Conservation (phyloP, 2,888 invertebrate species). For the Matsumyia berberina region DNA sequence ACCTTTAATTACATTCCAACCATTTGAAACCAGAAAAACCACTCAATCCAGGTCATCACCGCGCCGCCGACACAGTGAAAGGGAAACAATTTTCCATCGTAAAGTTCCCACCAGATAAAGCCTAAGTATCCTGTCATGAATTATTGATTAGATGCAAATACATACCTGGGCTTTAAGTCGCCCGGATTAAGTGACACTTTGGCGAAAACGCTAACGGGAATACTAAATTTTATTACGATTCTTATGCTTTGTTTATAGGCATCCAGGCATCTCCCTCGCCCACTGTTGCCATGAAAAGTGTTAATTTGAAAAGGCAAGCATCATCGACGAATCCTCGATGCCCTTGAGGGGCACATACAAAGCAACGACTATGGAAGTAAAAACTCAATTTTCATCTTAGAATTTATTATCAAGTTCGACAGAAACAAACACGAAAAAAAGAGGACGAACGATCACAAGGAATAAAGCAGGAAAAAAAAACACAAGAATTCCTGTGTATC, state of each 20-base stretch:
- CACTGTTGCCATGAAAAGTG: conserved; percentile 7
- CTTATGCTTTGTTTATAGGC: conserved; percentile 14
- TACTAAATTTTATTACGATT: conserved; percentile 46
- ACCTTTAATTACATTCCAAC: conserved; percentile 31
- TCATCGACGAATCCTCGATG: neutral
- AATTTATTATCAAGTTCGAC: conserved; percentile 19
- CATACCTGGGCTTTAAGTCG: conserved; percentile 19
- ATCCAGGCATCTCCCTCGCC: too few species aligned
- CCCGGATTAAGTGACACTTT: conserved; percentile 19
- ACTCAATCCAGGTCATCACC: conserved; percentile 5
- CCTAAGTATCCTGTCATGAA: conserved; percentile 53
- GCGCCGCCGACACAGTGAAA: neutral
- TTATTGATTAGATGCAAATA: conserved; percentile 64
- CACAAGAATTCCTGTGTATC: conserved; percentile 22
- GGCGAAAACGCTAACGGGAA: conserved; percentile 18
- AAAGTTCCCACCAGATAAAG: conserved; percentile 34
- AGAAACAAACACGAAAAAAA: neutral
- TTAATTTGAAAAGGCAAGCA: neutral
- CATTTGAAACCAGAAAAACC: conserved; percentile 6
- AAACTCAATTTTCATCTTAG: conserved; percentile 27
- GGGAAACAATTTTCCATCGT: conserved; percentile 12
- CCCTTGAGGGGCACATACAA: neutral
- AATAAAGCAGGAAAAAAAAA: conserved; percentile 1
- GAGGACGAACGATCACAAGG: conserved; percentile 24
- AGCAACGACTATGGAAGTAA: neutral